Percentiles rank a stretch among this genome's conserved stretches.
Conservation (phyloP, 2,888 invertebrate genomes). For the Polyommatus iphigenia region DNA sequence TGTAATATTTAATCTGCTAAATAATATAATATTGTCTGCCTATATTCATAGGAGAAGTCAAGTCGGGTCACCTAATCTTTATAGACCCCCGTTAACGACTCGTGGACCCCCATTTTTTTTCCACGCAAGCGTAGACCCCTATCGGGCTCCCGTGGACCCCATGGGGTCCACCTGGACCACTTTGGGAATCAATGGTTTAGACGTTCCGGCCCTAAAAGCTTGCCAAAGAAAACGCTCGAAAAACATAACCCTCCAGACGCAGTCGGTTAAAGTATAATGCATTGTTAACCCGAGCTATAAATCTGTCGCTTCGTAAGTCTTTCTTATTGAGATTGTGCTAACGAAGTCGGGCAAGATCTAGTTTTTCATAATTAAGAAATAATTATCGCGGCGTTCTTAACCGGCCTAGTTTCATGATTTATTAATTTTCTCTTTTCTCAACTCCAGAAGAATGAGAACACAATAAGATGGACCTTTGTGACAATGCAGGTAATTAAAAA, state of each 20-base stretch:
- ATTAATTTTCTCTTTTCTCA: background rate
- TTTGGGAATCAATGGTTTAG: too few relatives aligned
- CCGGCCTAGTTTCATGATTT: slow-evolving; percentile 21
- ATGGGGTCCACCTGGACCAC: too few relatives aligned
- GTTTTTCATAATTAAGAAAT: slow-evolving; percentile 3
- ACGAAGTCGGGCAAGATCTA: slow-evolving; percentile 1
- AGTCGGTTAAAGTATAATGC: background rate
- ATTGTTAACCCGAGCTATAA: background rate
- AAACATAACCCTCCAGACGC: background rate
- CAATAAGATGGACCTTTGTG: background rate
- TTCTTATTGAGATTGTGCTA: background rate
- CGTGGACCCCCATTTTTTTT: too few relatives aligned
- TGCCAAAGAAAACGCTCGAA: background rate
- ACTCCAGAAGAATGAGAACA: background rate
- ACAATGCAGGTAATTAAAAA: slow-evolving; percentile 25
- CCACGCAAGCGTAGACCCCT: too few relatives aligned
- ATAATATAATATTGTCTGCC: too few relatives aligned
- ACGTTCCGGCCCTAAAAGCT: background rate
- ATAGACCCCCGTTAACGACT: too few relatives aligned
- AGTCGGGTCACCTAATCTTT: too few relatives aligned
- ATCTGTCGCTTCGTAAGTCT: background rate
- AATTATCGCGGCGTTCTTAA: background rate
- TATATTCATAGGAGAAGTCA: too few relatives aligned
- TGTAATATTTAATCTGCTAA: too few relatives aligned
- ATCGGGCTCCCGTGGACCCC: too few relatives aligned